Percentiles rank a stretch among this genome's conserved stretches.
phyloP scores from a whole-genome alignment of 2,888 invertebrate species.

The Hirtodrosophila histrioides region DNA sequence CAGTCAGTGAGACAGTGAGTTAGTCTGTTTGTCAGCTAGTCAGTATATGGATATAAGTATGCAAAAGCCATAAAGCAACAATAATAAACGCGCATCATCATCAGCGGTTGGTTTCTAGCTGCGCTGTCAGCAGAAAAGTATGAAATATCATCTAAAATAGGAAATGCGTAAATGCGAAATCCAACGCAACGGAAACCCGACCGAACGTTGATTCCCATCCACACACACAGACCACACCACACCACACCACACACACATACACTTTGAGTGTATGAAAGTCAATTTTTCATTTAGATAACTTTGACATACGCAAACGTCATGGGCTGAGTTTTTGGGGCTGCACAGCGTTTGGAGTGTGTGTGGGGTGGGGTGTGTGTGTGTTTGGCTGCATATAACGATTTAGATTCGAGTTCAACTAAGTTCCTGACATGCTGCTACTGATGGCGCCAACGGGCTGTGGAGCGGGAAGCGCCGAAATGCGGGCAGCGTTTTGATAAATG shows the following conservation, averaged over 20 bases:
- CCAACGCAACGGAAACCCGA: slow-evolving; percentile 74
- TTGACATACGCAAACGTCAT: slow-evolving; percentile 79
- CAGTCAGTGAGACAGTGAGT: slow-evolving; percentile 24
- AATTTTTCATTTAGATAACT: slow-evolving; percentile 80
- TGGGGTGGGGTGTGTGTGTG: slow-evolving; percentile 9
- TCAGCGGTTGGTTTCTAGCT: slow-evolving; percentile 56
- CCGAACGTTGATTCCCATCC: slow-evolving; percentile 59
- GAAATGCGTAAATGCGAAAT: slow-evolving; percentile 79
- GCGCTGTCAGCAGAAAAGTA: slow-evolving; percentile 76
- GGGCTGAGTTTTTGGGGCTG: slow-evolving; percentile 16
- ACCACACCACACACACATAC: slow-evolving; percentile 5
- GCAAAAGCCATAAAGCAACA: slow-evolving; percentile 77
- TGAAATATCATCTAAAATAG: slow-evolving; percentile 80
- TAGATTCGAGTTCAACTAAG: slow-evolving; percentile 72
- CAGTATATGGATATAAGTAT: slow-evolving; percentile 51
- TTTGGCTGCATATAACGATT: slow-evolving; percentile 65
- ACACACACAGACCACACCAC: slow-evolving; percentile 6
- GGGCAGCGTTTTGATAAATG: slow-evolving; percentile 76
- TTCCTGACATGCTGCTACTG: slow-evolving; percentile 66
- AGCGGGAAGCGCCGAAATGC: slow-evolving; percentile 68
- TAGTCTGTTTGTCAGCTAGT: slow-evolving; percentile 2
- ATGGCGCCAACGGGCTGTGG: slow-evolving; percentile 67
- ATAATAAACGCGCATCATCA: slow-evolving; percentile 79
- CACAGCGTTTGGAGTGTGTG: slow-evolving; percentile 8
- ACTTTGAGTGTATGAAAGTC: slow-evolving; percentile 66